These are phyloP conservation scores for Lissocephala sabroskyi DNA, from an alignment of 2,888 invertebrate genomes.

Conservation along the genomic window DNA sequence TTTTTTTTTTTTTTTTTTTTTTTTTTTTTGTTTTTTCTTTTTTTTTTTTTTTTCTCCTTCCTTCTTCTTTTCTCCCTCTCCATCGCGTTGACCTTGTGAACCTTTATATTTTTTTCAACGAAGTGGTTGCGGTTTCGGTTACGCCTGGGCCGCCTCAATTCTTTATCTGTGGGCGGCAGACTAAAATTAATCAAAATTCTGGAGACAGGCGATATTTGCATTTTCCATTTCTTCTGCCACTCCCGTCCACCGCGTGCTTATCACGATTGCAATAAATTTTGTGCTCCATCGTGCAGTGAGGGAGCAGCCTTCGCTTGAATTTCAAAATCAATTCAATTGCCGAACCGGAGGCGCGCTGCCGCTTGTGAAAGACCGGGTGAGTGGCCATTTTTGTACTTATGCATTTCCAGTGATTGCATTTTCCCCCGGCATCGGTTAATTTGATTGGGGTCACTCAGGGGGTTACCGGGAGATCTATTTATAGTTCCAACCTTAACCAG, in stretches of 20 bases:
- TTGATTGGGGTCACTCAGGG: no score
- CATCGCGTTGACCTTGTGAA: slow-evolving; percentile 7
- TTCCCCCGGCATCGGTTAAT: no score
- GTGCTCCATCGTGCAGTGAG: slow-evolving; percentile 31
- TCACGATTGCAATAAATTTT: slow-evolving; percentile 45
- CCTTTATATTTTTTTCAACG: slow-evolving; percentile 16
- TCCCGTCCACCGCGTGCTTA: slow-evolving; percentile 28
- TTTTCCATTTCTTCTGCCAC: slow-evolving; percentile 23
- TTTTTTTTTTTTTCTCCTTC: slow-evolving; percentile 12
- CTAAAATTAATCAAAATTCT: slow-evolving; percentile 46
- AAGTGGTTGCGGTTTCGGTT: background rate
- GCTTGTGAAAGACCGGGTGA: no score
- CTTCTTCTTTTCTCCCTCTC: slow-evolving; percentile 2
- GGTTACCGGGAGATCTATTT: no score
- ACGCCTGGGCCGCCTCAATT: background rate
- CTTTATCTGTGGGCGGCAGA: slow-evolving; percentile 13
- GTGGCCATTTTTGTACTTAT: no score
- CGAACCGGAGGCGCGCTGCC: no score
- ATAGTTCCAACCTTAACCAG: no score
- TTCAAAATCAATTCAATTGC: no score
- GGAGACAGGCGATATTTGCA: slow-evolving; percentile 29
- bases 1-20: slow-evolving; percentile 8
- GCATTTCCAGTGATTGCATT: no score
- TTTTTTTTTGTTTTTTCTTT: slow-evolving; percentile 15
- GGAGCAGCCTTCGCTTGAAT: no score